These are phyloP conservation scores for Saccostrea echinata DNA, from an alignment of 1,140 invertebrate genomes.

Conservation along the genomic window DNA sequence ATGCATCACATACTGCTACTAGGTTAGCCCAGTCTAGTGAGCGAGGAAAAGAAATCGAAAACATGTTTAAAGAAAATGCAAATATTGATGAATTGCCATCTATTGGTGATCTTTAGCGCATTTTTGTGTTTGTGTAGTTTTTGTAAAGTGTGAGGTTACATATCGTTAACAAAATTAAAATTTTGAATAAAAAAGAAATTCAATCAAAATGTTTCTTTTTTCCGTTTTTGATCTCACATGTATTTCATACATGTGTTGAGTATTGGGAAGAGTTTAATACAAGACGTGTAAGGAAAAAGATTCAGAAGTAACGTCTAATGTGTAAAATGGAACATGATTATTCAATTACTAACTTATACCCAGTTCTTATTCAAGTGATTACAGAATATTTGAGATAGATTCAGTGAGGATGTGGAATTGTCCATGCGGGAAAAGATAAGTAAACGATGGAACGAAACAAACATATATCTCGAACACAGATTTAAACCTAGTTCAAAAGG, in stretches of 20 bases:
- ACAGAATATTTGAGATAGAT: too few species aligned
- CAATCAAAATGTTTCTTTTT: neutral
- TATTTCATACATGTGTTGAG: conserved; percentile 6
- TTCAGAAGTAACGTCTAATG: neutral
- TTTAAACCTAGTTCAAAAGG: too few species aligned
- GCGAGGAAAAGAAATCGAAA: too few species aligned
- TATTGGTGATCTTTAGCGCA: neutral
- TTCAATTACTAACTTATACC: too few species aligned
- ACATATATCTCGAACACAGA: too few species aligned
- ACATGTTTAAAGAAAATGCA: neutral
- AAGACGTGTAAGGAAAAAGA: neutral
- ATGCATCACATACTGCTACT: neutral
- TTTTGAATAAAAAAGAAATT: neutral
- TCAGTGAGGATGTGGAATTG: too few species aligned
- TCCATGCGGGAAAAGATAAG: too few species aligned
- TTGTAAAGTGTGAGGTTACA: neutral
- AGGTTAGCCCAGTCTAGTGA: neutral
- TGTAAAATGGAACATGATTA: neutral
- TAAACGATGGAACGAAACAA: too few species aligned
- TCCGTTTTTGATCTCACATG: neutral
- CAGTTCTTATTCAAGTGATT: too few species aligned
- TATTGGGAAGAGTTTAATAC: neutral
- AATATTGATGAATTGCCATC: neutral
- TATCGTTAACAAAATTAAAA: neutral
- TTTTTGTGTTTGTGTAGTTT: neutral